phyloP scores from a whole-genome alignment of 2,797 vertebrate species.

The Moxostoma hubbsi region DNA sequence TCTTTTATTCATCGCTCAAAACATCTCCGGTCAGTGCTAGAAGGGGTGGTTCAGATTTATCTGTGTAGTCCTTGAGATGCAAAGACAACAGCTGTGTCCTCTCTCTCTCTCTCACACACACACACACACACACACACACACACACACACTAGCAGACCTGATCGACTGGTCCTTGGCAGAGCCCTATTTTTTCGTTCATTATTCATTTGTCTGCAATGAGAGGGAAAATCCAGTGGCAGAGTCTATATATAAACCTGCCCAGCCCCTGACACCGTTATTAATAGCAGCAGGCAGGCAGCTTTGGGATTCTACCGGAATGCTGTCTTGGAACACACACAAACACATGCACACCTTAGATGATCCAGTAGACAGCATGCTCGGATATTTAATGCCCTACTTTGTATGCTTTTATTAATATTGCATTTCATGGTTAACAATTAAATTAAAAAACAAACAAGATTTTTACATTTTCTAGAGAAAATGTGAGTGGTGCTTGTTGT shows the following conservation, averaged over 20 bases:
- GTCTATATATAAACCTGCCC: conserved; percentile 82
- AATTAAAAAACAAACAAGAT: neutral
- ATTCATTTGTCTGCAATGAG: conserved; percentile 80
- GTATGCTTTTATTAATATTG: neutral
- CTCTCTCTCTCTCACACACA: too few species aligned
- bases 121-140: conserved; percentile 16
- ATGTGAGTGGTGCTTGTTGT: neutral
- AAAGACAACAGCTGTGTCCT: conserved; percentile 38
- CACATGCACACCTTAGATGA: neutral
- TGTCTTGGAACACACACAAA: conserved; percentile 22
- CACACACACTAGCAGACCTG: conserved; percentile 45
- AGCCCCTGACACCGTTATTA: conserved; percentile 73
- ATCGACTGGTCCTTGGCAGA: conserved; percentile 62
- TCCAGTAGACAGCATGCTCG: conserved; percentile 6
- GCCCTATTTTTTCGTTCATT: conserved; percentile 74
- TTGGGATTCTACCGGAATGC: conserved; percentile 62
- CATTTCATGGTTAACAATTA: neutral
- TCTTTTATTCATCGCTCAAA: too few species aligned
- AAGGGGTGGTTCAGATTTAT: neutral
- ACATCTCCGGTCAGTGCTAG: neutral
- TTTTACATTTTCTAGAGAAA: neutral
- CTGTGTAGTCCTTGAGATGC: conserved; percentile 46
- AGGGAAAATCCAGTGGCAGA: conserved; percentile 80
- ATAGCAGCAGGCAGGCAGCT: conserved; percentile 72
- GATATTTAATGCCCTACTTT: conserved; percentile 9